Evolutionary conservation across 2,797 vertebrate species (phyloP).

Genomic region (Fringilla coelebs): DNA sequence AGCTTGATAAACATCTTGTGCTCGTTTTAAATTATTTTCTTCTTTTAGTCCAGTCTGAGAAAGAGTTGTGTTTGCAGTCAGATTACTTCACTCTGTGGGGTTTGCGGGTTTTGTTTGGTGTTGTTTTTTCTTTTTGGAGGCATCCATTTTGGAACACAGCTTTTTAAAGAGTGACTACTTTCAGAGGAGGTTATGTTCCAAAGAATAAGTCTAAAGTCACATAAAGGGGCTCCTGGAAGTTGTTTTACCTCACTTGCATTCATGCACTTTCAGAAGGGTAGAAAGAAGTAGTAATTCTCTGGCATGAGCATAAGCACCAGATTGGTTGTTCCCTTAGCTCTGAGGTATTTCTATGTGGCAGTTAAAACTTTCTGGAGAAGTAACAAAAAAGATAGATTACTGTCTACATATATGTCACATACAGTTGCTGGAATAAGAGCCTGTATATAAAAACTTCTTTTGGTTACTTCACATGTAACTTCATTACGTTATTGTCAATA

Average conservation of each 20-base stretch:
- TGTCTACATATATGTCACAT: background rate
- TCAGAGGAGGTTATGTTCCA: background rate
- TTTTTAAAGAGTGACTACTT: background rate
- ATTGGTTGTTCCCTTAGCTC: background rate
- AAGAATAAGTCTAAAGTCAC: background rate
- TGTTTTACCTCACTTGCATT: background rate
- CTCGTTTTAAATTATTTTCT: background rate
- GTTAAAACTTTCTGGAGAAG: background rate
- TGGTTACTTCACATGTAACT: background rate
- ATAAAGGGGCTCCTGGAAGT: background rate
- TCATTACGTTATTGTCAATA: background rate
- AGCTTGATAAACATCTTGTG: background rate
- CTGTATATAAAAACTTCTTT: background rate
- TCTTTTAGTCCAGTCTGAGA: background rate
- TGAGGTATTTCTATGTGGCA: background rate
- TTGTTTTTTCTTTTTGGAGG: background rate
- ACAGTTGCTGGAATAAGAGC: background rate
- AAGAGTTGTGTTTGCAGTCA: background rate
- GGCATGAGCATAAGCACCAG: background rate
- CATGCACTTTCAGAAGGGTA: background rate
- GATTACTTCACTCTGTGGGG: background rate
- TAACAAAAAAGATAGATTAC: background rate
- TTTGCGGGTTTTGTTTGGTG: background rate
- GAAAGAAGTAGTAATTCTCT: background rate
- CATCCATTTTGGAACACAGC: background rate